Conservation (phyloP, 1,140 invertebrate species). For the Drosophila bocki region DNA sequence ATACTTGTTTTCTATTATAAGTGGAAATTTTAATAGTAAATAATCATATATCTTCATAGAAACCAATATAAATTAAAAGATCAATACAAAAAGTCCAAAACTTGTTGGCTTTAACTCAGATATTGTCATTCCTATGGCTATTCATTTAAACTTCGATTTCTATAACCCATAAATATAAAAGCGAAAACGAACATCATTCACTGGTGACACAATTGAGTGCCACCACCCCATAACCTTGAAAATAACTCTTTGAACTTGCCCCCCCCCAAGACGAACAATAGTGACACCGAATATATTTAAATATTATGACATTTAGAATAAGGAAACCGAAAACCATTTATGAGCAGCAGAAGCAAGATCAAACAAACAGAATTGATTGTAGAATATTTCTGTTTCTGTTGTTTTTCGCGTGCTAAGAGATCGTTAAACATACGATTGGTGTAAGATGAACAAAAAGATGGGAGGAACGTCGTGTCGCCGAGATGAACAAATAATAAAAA, state of each 20-base stretch:
- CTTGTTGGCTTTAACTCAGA: not conserved
- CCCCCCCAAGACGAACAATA: constrained; percentile 14
- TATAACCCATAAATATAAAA: constrained; percentile 23
- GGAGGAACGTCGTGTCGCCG: constrained; percentile 16
- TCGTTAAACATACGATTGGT: constrained; percentile 51
- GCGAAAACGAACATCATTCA: constrained; percentile 34
- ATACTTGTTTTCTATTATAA: too few species aligned
- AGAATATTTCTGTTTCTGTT: constrained; percentile 51
- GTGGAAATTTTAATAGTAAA: not conserved
- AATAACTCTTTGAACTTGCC: constrained; percentile 18
- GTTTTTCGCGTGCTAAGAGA: constrained; percentile 25
- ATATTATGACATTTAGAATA: constrained; percentile 63
- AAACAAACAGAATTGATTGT: constrained; percentile 56
- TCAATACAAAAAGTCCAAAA: not conserved
- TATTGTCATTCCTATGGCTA: not conserved
- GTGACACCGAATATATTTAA: constrained; percentile 23
- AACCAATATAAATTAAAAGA: not conserved
- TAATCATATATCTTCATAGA: not conserved
- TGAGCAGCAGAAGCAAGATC: constrained; percentile 23
- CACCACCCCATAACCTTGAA: constrained; percentile 60
- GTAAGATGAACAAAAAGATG: constrained; percentile 40
- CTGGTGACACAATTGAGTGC: constrained; percentile 7
- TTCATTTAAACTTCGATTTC: constrained; percentile 14
- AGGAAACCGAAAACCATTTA: constrained; percentile 27
- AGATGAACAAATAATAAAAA: constrained; percentile 26